A percentile compares a stretch with the other conserved stretches of the same genome.
Conservation (phyloP, 2,797 vertebrate species). For the Oryzias sinensis region DNA sequence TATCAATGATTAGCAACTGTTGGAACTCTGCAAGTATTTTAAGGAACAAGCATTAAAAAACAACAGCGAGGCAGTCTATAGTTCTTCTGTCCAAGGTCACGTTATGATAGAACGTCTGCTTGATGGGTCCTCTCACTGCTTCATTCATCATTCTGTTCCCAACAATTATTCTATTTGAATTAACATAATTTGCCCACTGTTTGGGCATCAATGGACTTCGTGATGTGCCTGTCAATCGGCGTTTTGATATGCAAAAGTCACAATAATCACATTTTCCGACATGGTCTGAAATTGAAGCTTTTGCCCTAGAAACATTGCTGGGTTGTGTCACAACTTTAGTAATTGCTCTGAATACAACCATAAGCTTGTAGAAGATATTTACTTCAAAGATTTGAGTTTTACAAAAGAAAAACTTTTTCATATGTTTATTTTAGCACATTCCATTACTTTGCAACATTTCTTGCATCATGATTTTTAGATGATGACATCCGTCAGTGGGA, state of each 20-base stretch:
- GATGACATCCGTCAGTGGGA: conserved; percentile 9
- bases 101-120: conserved; percentile 14
- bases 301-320: conserved; percentile 27
- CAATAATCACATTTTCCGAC: conserved; percentile 13
- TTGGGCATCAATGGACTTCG: conserved; percentile 50
- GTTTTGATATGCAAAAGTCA: conserved; percentile 48
- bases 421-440: too few species aligned
- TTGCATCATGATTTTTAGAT: too few species aligned
- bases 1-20: too few species aligned
- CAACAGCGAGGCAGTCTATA: conserved; percentile 11
- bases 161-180: conserved; percentile 54
- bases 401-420: conserved; percentile 14
- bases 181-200: conserved; percentile 49
- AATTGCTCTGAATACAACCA: conserved; percentile 37
- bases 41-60: background rate
- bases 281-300: conserved; percentile 30
- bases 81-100: conserved; percentile 47
- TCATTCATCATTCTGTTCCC: conserved; percentile 50
- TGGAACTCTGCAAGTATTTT: too few species aligned
- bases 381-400: conserved; percentile 47
- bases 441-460: too few species aligned
- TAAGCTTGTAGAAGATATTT: conserved; percentile 22
- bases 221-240: conserved; percentile 52
- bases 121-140: conserved; percentile 28
- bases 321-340: conserved; percentile 23